Evolutionary conservation across 2,888 invertebrate genomes (phyloP), one percentile per base, ranked within the genome.

Genomic region (Latheticus oryzae): DNA sequence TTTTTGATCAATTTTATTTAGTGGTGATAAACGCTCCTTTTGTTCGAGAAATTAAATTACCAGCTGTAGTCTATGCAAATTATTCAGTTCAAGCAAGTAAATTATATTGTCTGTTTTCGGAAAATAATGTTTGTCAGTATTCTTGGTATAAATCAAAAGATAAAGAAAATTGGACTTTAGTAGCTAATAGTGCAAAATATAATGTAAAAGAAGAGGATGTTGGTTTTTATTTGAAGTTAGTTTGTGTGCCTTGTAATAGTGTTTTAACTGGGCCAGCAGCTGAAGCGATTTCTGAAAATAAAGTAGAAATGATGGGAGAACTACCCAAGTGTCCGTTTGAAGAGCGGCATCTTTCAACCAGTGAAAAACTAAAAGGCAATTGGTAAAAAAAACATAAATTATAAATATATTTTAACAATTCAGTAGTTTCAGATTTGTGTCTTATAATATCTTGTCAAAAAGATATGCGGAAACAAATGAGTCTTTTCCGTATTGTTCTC

Each of bases 361-460:
- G 75, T 48, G 69, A 81, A 26, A 82, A 79, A 67, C 76, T 89
- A n/a, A 74, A 72, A 11, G 79, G 79, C 5, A 81, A 82, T 63
- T 83, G 84, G 90, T 90, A 75, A 72, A 78, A 64, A 19, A 9
- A 0, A n/a, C 8, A 30, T 7, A 38, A 26, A 52, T 23, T 13
- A 28, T 7, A 5, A n/a, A 26, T 17, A 17, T 30, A 33, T 11
- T 30, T n/a, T n/a, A n/a, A 11, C 5, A 16, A 16, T 4, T 24
- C 21, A n/a, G 8, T 19, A 58, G 58, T 38, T 53, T 94, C 70
- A 84, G 97, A 42, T 85, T 95, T 58, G 85, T 94, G 2, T 86
- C 88, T 0, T 97, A 97, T 74, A 97, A 97, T 76, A 87, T 97
- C 66, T 80, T 98, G 65, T 97, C 97, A 2, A 93, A 95, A 79